Evolutionary conservation across 2,113 vertebrate genomes (phyloP).

Genomic region (human): GRCh38 chr19:37429001-37429500

Average conservation of each 20-base stretch:
- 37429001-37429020: not conserved
- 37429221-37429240: not conserved
- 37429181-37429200: not conserved
- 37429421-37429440: not conserved
- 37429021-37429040: not conserved
- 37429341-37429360: not conserved
- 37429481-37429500: not conserved
- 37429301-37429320: not conserved
- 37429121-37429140: not conserved
- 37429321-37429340: not conserved
- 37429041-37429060: not conserved
- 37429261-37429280: not conserved
- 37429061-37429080: not conserved
- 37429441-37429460: not conserved
- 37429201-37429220: not conserved
- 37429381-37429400: not conserved
- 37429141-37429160: not conserved
- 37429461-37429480: not conserved
- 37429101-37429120: not conserved
- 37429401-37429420: not conserved
- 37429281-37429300: not conserved
- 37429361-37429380: not conserved
- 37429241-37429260: not conserved
- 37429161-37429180: not conserved
- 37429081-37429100: not conserved